Conservation (phyloP, 1,140 invertebrate genomes). For the Ceratina japonica region DNA sequence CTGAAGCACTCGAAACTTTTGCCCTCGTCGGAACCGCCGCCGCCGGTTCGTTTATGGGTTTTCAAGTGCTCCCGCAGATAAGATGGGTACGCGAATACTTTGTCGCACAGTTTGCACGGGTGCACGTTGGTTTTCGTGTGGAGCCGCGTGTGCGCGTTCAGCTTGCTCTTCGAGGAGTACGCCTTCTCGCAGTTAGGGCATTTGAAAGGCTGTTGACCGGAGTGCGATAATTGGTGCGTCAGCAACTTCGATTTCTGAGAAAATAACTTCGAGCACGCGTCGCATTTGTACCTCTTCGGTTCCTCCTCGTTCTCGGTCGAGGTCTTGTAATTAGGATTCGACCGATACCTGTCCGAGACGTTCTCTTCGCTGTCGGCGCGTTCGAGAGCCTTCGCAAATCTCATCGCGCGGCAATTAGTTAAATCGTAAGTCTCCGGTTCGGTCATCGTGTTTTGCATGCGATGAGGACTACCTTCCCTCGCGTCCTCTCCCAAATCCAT, state of each 20-base stretch:
- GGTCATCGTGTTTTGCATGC: constrained; percentile 37
- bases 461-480: constrained; percentile 39
- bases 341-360: constrained; percentile 40
- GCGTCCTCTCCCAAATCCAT: constrained; percentile 50
- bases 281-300: constrained; percentile 72
- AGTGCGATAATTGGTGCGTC: constrained; percentile 73
- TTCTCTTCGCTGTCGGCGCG: constrained; percentile 12
- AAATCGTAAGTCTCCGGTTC: constrained; percentile 25
- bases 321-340: constrained; percentile 42
- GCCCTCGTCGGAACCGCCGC: constrained; percentile 3
- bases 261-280: constrained; percentile 75
- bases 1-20: constrained; percentile 68
- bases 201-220: constrained; percentile 71
- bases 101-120: constrained; percentile 75
- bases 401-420: constrained; percentile 29
- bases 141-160: constrained; percentile 74
- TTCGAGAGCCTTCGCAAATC: constrained; percentile 36
- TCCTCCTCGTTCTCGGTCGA: constrained; percentile 43
- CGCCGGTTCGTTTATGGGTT: constrained; percentile 63
- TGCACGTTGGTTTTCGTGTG: constrained; percentile 75
- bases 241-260: constrained; percentile 76
- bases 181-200: constrained; percentile 72
- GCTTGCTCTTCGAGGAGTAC: constrained; percentile 75
- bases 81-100: constrained; percentile 76
- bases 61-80: constrained; percentile 76